Evolutionary conservation across 2,888 invertebrate species (phyloP), one percentile per base, ranked within the genome.

Genomic region (Tetropium fuscum): DNA sequence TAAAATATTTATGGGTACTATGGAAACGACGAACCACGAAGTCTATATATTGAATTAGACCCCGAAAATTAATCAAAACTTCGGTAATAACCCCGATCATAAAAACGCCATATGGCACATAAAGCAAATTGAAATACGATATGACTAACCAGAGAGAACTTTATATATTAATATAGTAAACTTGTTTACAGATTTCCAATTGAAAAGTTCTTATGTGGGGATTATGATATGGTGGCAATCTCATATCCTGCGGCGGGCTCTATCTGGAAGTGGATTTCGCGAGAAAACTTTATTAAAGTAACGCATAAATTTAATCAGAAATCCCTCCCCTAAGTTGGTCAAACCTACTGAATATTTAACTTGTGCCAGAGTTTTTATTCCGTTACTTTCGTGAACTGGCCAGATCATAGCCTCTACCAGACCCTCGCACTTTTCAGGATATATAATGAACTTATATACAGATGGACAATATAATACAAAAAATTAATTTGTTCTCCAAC

Each of bases 231-330:
- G 11, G 19, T 41, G 19, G 41, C 41, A 56, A 48, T 48, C 56
- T 34, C 44, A 44, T 41, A 44, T 36, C 43, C 43, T 27, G 16
- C 25, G 27, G 11, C 43, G 27, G n/a, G 27, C 44, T 27, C 40
- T 51, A 51, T 51, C 22, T 40, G 40, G 34, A 40, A 51, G 38
- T 49, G 38, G 38, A 49, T 38, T 51, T 40, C 27, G 51, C n/a
- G 40, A 40, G 38, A 11, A 18, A 51, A 51, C 51, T 51, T 51
- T 48, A 48, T 48, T 48, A 48, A 48, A 48, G 19, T 10, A 11
- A 22, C 10, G 36, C 48, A 48, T 47, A 58, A 56, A 63, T 68
- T 63, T 60, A 65, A 65, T 68, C 53, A 65, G n/a, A n/a, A 68
- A 65, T 63, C 55, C 60, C 45, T 32, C 30, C 44, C 20, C 38